Evolutionary conservation across 2,113 vertebrate genomes (phyloP), one percentile per base, ranked within the genome.

Genomic region (Raja brachyura): DNA sequence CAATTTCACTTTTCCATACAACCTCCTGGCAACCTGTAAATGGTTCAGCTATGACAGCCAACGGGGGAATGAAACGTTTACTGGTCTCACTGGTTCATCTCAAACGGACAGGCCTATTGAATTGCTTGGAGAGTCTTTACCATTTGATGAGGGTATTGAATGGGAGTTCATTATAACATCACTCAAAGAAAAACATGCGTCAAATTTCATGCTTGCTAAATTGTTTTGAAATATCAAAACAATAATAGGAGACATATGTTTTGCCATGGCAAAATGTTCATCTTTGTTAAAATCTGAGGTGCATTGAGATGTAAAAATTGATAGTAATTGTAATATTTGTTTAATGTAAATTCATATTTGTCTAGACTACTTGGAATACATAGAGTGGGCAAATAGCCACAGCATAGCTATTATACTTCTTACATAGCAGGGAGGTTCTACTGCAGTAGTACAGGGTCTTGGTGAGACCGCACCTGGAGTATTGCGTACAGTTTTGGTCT

Each of bases 161-260:
- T 16, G 31, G 61, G 63, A 14, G 63, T 7, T 73, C 39, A 90
- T 70, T 2, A 92, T 48, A 48, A 14, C 1, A 92, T 90, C 16
- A 13, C 88, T 48, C 10, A 16, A 73, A 5, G 33, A 70, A 9
- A 73, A 92, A 92, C 7, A 5, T 70, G 33, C 39, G 48, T 73
- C 66, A 22, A 73, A 25, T 48, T 73, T 48, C 61, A 48, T 48
- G 22, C 18, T 13, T 25, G 11, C n/a, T 92, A 48, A 92, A 74
- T 39, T 54, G 68, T 92, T 74, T 70, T 73, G 33, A 8, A 25
- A 28, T 92, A 92, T 54, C 54, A 68, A 39, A 90, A 90, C 48
- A 73, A 10, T 92, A 92, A 92, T 92, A 92, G 68, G 33, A 92
- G 88, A 25, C 90, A 92, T 68, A 92, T 92, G 68, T 92, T 73